Base-by-base conservation (phyloP, 2,113 vertebrate species). In the Rattus norvegicus region DNA sequence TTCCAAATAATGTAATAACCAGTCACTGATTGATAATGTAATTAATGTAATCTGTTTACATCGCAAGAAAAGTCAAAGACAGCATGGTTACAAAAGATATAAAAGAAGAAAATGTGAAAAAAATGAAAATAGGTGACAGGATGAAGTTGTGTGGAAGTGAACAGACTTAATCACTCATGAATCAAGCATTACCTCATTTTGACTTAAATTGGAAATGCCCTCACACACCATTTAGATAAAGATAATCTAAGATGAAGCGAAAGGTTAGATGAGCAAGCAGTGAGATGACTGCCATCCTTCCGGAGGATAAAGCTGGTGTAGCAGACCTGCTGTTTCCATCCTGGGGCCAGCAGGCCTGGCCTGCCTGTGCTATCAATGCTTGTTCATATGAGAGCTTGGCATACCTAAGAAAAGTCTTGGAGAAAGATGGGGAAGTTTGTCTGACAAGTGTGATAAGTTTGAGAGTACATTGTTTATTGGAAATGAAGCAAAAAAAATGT, bases 401-500 rank as follows among this genome's bases (percentile, higher is more conserved):
- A 26, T 90, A 90, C 10, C 33, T 65, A 67, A 81, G 14, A 92
- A 17, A 14, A 93, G 36, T 20, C 3, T 13, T 94, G 9, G 52
- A 20, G 30, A 73, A 83, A 83, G 16, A 17, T 61, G 7, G 30
- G 9, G 36, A 47, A 61, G 56, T 86, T 14, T 67, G 36, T 30
- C 39, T 88, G 30, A 56, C 75, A 19, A 12, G 4, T 36, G 36
- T 73, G 89, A 7, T 73, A 88, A 72, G 77, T 67, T 88, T 33
- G 7, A 94, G 13, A 87, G 1, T 63, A 43, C 7, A 3, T 86
- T 91, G 8, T 84, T 36, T 85, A 12, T 75, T 92, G 30, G 14
- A 92, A 13, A 39, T 81, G 36, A 69, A 93, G 17, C 11, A 90
- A 92, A 94, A 79, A 88, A 70, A 87, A 81, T 56, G 17, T n/a